These are phyloP conservation scores for Lasioglossum marginatum DNA, from an alignment of 2,888 invertebrate species.

Conservation along the genomic window DNA sequence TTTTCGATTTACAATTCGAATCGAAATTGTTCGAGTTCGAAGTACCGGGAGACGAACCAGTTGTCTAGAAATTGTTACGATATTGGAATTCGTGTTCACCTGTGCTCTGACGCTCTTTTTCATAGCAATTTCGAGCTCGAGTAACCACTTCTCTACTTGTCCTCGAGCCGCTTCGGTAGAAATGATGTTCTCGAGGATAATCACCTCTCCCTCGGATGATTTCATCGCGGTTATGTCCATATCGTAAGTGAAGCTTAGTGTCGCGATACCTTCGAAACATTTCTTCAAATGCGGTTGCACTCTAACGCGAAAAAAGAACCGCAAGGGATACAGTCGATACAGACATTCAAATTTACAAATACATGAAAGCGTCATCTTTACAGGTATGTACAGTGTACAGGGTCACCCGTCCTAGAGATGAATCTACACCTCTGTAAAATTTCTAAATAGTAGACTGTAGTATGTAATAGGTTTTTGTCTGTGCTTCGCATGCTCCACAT, in stretches of 20 bases:
- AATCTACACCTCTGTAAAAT: no score
- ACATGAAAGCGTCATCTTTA: not conserved
- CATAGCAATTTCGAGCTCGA: constrained; percentile 81
- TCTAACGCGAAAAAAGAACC: constrained; percentile 73
- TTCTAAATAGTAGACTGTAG: no score
- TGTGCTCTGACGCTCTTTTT: constrained; percentile 85
- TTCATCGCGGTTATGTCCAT: constrained; percentile 87
- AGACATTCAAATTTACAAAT: not conserved
- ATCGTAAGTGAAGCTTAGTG: constrained; percentile 86
- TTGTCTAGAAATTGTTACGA: not conserved
- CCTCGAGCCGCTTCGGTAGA: constrained; percentile 86
- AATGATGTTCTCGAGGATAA: constrained; percentile 85
- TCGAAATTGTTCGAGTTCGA: no score
- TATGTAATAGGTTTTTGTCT: no score
- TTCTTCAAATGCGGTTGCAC: constrained; percentile 88
- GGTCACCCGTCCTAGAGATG: no score
- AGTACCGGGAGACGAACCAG: not conserved
- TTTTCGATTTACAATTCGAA: not conserved
- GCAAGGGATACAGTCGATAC: no score
- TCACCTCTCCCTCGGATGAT: constrained; percentile 86
- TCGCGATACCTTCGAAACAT: constrained; percentile 88
- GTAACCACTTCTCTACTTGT: constrained; percentile 84
- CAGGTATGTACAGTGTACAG: not conserved
- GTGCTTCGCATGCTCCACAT: no score
- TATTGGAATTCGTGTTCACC: constrained; percentile 66